These are phyloP conservation scores for Drosophila simulans DNA, from an alignment of 1,140 invertebrate species.

Conservation along the genomic window DNA sequence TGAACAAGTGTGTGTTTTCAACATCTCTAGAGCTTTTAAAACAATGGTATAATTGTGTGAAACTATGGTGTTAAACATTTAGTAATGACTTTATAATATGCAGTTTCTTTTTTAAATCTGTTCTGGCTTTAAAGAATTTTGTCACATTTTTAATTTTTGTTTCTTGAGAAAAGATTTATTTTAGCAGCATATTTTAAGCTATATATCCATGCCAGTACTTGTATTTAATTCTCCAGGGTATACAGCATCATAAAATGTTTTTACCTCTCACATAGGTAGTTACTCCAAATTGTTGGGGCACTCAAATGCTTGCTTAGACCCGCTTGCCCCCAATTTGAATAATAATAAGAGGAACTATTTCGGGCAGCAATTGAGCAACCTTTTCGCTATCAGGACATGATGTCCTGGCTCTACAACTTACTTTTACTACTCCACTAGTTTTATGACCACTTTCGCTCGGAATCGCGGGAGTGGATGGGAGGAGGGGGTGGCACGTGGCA, in stretches of 20 bases:
- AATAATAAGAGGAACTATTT: constrained; percentile 46
- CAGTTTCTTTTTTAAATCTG: background rate
- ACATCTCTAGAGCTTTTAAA: constrained; percentile 11
- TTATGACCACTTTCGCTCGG: constrained; percentile 41
- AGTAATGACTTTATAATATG: background rate
- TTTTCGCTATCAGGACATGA: constrained; percentile 43
- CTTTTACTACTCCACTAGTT: constrained; percentile 52
- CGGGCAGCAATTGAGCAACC: constrained; percentile 45
- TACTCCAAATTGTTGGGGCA: constrained; percentile 18
- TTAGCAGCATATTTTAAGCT: background rate
- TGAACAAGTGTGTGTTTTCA: constrained; percentile 19
- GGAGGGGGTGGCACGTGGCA: constrained; percentile 55
- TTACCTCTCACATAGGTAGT: constrained; percentile 19
- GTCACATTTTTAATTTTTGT: background rate
- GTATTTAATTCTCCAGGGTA: constrained; percentile 12
- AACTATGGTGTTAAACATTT: constrained; percentile 1
- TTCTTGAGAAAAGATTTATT: background rate
- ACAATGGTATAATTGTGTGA: constrained; percentile 29
- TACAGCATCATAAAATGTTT: constrained; percentile 25
- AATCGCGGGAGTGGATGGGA: constrained; percentile 2
- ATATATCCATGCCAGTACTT: constrained; percentile 4
- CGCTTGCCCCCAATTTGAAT: constrained; percentile 30
- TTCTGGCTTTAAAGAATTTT: background rate
- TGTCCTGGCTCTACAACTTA: constrained; percentile 44
- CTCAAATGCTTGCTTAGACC: constrained; percentile 20